Conservation (phyloP, 2,113 vertebrate genomes). For the Nansenia antarctica region DNA sequence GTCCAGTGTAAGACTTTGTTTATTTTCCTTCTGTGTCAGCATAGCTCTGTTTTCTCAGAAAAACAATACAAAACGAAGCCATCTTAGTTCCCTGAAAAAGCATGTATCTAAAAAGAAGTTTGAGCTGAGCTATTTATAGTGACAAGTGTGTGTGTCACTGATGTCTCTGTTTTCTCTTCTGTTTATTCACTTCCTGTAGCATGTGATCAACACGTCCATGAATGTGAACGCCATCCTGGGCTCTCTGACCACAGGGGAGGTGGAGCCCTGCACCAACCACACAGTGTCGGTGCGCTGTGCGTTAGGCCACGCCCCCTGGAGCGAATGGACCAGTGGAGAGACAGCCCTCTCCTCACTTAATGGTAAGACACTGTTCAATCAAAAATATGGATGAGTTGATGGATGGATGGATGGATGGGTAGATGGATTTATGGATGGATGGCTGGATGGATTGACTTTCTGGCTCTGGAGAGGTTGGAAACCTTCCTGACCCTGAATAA, state of each 20-base stretch:
- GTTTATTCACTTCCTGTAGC: constrained; percentile 1
- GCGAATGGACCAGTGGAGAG: constrained; percentile 53
- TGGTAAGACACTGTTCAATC: constrained; percentile 59
- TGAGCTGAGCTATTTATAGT: background rate
- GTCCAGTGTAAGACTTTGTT: too few species aligned
- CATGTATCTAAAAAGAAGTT: too few species aligned
- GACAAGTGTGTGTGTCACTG: background rate
- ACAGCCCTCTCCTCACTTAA: constrained; percentile 40
- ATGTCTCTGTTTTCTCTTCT: background rate
- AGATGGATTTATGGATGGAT: too few species aligned
- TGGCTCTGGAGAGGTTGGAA: too few species aligned
- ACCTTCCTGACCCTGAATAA: too few species aligned
- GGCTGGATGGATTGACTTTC: too few species aligned
- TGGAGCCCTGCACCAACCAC: constrained; percentile 56
- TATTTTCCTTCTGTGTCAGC: too few species aligned
- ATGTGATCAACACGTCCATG: background rate
- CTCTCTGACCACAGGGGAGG: background rate
- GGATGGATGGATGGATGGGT: too few species aligned
- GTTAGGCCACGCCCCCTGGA: constrained; percentile 40
- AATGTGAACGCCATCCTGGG: background rate
- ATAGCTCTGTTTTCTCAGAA: too few species aligned
- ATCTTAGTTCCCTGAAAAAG: too few species aligned
- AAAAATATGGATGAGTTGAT: too few species aligned
- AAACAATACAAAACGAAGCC: too few species aligned
- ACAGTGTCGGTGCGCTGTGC: constrained; percentile 55